Conservation (phyloP, 2,888 invertebrate species). For the Mythimna vitellina region DNA sequence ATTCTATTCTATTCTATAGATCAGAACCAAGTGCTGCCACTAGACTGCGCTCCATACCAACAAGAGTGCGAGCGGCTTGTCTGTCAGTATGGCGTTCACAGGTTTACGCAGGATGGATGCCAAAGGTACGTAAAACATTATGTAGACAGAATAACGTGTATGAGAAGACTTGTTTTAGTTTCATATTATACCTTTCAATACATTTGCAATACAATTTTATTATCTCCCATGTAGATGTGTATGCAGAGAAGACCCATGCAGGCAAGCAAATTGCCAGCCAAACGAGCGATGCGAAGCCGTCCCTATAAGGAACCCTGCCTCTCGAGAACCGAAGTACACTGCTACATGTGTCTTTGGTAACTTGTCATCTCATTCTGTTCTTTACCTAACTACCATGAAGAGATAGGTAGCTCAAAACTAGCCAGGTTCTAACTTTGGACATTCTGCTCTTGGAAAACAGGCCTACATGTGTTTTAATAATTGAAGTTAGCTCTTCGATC, state of each 20-base stretch:
- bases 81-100: slow-evolving; percentile 94
- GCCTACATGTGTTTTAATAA: too few species aligned
- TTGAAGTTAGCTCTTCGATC: neutral
- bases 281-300: slow-evolving; percentile 93
- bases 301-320: slow-evolving; percentile 79
- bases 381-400: neutral
- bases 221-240: slow-evolving; percentile 73
- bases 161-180: neutral
- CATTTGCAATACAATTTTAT: neutral
- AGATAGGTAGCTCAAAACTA: neutral
- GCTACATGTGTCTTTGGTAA: slow-evolving; percentile 64
- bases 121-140: slow-evolving; percentile 69
- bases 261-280: slow-evolving; percentile 90
- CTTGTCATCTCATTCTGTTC: neutral
- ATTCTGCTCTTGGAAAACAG: neutral
- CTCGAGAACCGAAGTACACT: slow-evolving; percentile 83
- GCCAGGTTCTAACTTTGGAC: neutral
- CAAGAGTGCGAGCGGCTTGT: slow-evolving; percentile 92
- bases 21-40: slow-evolving; percentile 61
- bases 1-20: too few species aligned
- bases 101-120: slow-evolving; percentile 71
- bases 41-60: slow-evolving; percentile 90
- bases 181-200: neutral
- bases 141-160: neutral
- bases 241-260: slow-evolving; percentile 93